Evolutionary conservation across 2,113 vertebrate species (phyloP).

Genomic region (Centropristis striata): DNA sequence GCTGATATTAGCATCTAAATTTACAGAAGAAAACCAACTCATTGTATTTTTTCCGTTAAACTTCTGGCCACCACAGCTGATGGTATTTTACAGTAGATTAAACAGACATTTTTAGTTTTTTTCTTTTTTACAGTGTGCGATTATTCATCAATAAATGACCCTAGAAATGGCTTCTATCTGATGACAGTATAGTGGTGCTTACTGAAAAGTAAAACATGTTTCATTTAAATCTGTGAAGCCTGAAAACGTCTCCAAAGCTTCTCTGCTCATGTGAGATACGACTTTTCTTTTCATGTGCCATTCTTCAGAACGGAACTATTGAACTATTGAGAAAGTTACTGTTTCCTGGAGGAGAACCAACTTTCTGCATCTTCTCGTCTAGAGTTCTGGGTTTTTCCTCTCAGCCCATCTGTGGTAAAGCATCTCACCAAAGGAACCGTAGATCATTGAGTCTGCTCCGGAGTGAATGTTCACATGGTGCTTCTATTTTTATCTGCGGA

Average conservation of each 20-base stretch:
- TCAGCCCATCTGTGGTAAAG: conserved; percentile 8
- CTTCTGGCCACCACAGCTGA: no score
- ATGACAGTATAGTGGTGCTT: no score
- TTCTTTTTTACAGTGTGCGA: no score
- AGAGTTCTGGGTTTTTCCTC: not conserved
- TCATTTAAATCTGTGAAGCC: not conserved
- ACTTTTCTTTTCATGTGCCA: not conserved
- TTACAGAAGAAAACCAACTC: no score
- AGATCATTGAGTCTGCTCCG: not conserved
- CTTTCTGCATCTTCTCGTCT: conserved; percentile 1
- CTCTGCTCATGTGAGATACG: no score
- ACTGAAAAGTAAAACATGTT: no score
- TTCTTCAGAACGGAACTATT: not conserved
- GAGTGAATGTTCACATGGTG: not conserved
- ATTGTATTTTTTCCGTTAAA: no score
- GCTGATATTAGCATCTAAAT: no score
- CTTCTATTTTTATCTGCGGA: conserved; percentile 7
- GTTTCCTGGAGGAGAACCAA: not conserved
- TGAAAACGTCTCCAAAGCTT: not conserved
- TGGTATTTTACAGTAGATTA: no score
- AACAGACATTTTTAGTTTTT: no score
- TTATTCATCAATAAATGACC: no score
- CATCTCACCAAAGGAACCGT: not conserved
- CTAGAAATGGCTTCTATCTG: no score
- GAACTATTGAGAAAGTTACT: not conserved